A percentile compares a stretch with the other conserved stretches of the same genome.
Evolutionary conservation across 2,888 invertebrate genomes (phyloP).

Genomic region (Xestia rhomboidea): DNA sequence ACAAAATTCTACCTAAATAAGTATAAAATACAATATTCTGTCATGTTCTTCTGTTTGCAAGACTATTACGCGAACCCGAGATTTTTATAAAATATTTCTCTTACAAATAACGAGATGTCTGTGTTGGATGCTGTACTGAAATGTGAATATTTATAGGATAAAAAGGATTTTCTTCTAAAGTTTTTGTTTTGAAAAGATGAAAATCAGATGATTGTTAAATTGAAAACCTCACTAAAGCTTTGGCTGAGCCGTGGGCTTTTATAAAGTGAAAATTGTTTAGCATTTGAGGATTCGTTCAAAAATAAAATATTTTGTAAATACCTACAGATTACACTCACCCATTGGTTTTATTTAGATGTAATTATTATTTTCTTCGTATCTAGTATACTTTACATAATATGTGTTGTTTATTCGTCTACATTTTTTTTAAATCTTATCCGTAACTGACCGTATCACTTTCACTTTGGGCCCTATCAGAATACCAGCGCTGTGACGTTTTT

Average conservation of each 20-base stretch:
- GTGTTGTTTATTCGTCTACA: too few relatives aligned
- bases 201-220: conserved; percentile 32
- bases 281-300: not conserved
- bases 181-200: conserved; percentile 11
- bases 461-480: too few relatives aligned
- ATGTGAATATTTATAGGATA: conserved; percentile 25
- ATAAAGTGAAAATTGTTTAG: not conserved
- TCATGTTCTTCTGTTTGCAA: conserved; percentile 7
- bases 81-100: conserved; percentile 28
- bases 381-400: too few relatives aligned
- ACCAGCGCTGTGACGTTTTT: too few relatives aligned
- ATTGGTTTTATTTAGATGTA: too few relatives aligned
- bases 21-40: conserved; percentile 13
- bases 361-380: too few relatives aligned
- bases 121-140: conserved; percentile 29
- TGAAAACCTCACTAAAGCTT: conserved; percentile 16
- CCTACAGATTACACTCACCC: too few relatives aligned
- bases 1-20: not conserved
- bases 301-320: not conserved
- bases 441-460: too few relatives aligned
- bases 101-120: conserved; percentile 32
- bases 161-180: conserved; percentile 13
- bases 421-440: too few relatives aligned
- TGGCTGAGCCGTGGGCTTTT: not conserved
- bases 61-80: conserved; percentile 27